phyloP scores from a whole-genome alignment of 2,113 vertebrate species.

The Gallinago jamesoni region DNA sequence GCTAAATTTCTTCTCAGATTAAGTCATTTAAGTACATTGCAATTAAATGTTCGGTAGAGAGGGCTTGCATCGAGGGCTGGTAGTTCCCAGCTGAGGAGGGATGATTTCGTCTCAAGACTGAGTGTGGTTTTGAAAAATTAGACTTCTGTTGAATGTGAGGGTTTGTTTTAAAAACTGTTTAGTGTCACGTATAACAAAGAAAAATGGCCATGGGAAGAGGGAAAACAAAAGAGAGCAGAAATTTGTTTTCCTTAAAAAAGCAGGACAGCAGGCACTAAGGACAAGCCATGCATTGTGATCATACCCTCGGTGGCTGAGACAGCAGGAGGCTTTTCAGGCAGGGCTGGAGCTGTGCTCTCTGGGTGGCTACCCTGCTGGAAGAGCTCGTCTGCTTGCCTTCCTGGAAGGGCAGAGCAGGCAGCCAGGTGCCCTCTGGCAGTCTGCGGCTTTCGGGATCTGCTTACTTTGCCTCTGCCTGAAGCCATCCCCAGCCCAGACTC shows the following conservation, averaged over 20 bases:
- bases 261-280: neutral
- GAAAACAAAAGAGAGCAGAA: conserved; percentile 8
- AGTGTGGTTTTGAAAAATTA: neutral
- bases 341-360: neutral
- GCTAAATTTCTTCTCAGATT: neutral
- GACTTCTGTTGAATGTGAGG: neutral
- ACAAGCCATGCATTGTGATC: neutral
- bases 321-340: conserved; percentile 21
- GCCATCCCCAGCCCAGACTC: conserved; percentile 13
- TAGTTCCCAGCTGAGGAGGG: neutral
- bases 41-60: neutral
- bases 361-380: conserved; percentile 18
- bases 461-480: conserved; percentile 4
- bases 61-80: neutral
- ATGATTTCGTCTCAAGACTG: neutral
- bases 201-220: neutral
- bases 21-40: neutral
- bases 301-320: neutral
- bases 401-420: conserved; percentile 46
- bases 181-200: neutral
- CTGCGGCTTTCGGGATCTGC: neutral
- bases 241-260: conserved; percentile 1
- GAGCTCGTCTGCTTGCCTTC: conserved; percentile 9
- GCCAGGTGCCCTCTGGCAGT: conserved; percentile 58
- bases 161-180: neutral